Conservation (phyloP, 1,140 invertebrate genomes). For the Hypothenemus hampei region DNA sequence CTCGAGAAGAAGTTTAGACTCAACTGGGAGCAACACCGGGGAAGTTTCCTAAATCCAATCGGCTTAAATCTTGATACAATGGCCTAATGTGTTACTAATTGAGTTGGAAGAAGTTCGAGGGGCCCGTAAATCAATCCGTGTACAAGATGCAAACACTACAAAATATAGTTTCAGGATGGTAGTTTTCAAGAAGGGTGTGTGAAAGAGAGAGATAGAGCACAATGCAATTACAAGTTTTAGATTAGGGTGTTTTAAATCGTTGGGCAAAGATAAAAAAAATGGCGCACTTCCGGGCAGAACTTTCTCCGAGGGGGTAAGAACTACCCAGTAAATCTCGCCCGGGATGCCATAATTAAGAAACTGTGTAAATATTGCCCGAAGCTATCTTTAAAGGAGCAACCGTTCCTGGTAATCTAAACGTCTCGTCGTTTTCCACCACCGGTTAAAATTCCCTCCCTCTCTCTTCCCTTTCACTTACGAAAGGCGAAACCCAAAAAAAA, state of each 20-base stretch:
- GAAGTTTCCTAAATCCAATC: slow-evolving; percentile 19
- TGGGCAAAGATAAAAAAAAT: too few species aligned
- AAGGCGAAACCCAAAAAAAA: slow-evolving; percentile 11
- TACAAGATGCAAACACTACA: slow-evolving; percentile 23
- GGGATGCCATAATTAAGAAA: slow-evolving; percentile 16
- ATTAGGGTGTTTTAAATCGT: slow-evolving; percentile 8
- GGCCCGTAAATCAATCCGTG: slow-evolving; percentile 21
- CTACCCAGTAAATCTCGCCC: slow-evolving; percentile 6
- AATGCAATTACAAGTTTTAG: slow-evolving; percentile 25
- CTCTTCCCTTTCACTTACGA: background rate
- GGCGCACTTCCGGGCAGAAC: too few species aligned
- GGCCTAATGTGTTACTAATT: slow-evolving; percentile 20
- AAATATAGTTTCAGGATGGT: too few species aligned
- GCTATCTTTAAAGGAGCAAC: slow-evolving; percentile 18
- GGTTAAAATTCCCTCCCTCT: background rate
- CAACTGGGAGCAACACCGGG: background rate
- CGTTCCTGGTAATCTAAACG: slow-evolving; percentile 13
- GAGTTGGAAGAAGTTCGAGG: slow-evolving; percentile 17
- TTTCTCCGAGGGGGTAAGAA: too few species aligned
- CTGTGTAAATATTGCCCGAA: slow-evolving; percentile 18
- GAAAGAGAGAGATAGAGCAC: too few species aligned
- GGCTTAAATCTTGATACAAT: slow-evolving; percentile 22
- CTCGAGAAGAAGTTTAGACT: too few species aligned
- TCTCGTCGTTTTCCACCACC: too few species aligned
- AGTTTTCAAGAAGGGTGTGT: too few species aligned